A percentile compares a stretch with the other conserved stretches of the same genome.
These are phyloP conservation scores for Charadrius vociferus DNA, from an alignment of 2,113 vertebrate genomes.

Conservation along the genomic window DNA sequence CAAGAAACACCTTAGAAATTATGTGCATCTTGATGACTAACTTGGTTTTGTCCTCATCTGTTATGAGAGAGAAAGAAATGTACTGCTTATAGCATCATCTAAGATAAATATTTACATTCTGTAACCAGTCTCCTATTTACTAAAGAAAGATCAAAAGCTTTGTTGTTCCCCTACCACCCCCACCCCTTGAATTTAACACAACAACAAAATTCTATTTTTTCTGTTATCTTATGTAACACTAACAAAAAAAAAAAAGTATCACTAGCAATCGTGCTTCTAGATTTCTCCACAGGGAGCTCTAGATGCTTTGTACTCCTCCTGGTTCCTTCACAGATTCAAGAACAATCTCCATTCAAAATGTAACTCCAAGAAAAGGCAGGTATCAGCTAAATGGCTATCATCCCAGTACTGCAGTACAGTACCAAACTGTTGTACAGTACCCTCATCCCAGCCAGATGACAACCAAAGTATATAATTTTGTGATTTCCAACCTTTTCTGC, in stretches of 20 bases:
- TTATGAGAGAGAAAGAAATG: background rate
- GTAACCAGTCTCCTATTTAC: slow-evolving; percentile 27
- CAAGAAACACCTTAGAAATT: background rate
- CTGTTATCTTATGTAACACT: slow-evolving; percentile 2
- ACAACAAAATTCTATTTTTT: slow-evolving; percentile 21
- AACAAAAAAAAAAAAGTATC: background rate
- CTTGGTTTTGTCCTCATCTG: background rate
- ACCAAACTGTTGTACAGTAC: background rate
- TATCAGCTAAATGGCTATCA: background rate
- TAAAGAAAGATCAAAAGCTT: slow-evolving; percentile 51
- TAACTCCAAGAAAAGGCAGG: background rate
- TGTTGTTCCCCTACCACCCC: background rate
- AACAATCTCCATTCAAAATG: background rate
- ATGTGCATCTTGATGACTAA: background rate
- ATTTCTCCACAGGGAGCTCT: background rate
- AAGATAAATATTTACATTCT: slow-evolving; percentile 31
- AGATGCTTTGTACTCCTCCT: background rate
- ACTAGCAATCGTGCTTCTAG: background rate
- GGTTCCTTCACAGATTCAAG: background rate
- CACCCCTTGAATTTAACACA: background rate
- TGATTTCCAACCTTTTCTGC: background rate
- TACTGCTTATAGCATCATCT: background rate
- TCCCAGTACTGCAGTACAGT: background rate
- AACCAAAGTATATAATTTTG: background rate
- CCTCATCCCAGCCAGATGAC: background rate